Conservation (phyloP, 2,113 vertebrate genomes). For the Piprites chloris region DNA sequence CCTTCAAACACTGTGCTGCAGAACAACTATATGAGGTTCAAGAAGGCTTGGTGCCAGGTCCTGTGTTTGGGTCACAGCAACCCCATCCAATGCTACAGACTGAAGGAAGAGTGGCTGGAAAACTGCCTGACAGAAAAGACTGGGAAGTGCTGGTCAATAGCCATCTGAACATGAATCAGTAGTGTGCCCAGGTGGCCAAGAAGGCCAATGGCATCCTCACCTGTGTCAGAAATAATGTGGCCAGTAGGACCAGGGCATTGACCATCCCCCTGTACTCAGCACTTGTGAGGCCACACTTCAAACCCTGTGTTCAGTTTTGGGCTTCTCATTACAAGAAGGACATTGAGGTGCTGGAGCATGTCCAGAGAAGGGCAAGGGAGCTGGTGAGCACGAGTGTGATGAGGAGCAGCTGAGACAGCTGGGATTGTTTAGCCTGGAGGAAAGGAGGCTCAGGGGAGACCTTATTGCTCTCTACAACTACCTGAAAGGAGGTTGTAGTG, state of each 20-base stretch:
- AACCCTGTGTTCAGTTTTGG: not conserved
- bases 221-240: not conserved
- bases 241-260: not conserved
- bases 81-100: not conserved
- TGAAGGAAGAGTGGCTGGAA: not conserved
- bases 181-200: not conserved
- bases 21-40: not conserved
- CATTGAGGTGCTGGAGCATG: accelerated
- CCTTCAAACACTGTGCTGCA: accelerated
- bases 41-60: not conserved
- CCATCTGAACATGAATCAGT: not conserved
- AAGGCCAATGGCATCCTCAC: not conserved
- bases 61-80: not conserved
- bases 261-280: accelerated
- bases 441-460: not conserved
- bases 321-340: accelerated
- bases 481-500: not conserved
- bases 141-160: accelerated
- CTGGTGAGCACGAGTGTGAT: accelerated
- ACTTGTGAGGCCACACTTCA: accelerated
- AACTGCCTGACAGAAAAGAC: not conserved
- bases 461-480: not conserved
- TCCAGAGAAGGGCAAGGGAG: accelerated
- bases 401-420: accelerated
- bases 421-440: not conserved